Evolutionary conservation across 2,797 vertebrate species (phyloP), one percentile per base, ranked within the genome.

Genomic region (Spea hammondii): DNA sequence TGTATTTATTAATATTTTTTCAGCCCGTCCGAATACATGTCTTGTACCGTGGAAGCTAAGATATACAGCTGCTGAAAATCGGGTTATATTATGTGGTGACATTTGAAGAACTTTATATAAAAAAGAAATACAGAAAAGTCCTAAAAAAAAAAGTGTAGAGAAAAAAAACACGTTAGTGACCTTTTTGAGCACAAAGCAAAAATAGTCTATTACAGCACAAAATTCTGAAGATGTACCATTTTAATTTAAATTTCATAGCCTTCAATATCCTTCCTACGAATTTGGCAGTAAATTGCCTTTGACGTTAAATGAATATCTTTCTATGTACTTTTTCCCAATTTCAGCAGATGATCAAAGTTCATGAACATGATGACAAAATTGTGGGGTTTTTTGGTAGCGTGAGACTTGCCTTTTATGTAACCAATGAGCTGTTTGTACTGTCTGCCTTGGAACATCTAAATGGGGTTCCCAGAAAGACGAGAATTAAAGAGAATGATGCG

Each of bases 401-500:
- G n/a, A 17, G 59, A 74, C 48, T 55, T 55, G 72, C 8, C 32
- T 71, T 53, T 32, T 57, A 60, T 9, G 10, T 48, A 46, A 60
- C 8, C 44, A 72, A 9, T 62, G 45, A 72, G 32, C 32, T 32
- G 66, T 49, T 54, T 44, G 9, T 53, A 12, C 17, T 32, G 46
- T 53, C 11, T 44, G 57, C 72, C 68, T 67, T 11, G 9, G 45
- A 44, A 54, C 17, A 75, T 64, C 59, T 76, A 66, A 80, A 76
- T 76, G 62, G 69, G 10, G 51, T 72, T 66, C 45, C 69, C 74
- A 60, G 62, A 77, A 60, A 67, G 62, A 60, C 51, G 60, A 32
- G 69, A 49, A 32, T 67, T 76, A 71, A 64, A 45, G 64, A 7
- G 50, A 57, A 76, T 64, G 50, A 57, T 51, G 44, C 14, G 14